Evolutionary conservation across 2,888 invertebrate genomes (phyloP).

Genomic region (Hyalella azteca): DNA sequence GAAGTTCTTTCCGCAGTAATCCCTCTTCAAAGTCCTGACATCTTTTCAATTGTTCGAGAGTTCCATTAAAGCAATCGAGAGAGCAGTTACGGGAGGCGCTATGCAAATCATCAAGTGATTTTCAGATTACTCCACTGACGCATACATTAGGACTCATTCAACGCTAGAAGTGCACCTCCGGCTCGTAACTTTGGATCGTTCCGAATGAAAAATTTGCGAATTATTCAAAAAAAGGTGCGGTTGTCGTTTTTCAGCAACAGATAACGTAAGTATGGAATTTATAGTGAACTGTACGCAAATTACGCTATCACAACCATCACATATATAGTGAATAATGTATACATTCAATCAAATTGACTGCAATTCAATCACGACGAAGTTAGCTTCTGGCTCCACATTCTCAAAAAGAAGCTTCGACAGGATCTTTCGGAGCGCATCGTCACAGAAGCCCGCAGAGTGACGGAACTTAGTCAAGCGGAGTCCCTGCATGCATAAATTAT

Average conservation of each 20-base stretch:
- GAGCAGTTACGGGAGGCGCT: conserved; percentile 17
- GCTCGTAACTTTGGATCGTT: too few relatives aligned
- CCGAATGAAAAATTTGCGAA: too few relatives aligned
- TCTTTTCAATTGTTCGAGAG: conserved; percentile 10
- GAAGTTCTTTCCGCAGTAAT: conserved; percentile 14
- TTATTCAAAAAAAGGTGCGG: too few relatives aligned
- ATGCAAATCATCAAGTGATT: conserved; percentile 14
- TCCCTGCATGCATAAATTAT: conserved; percentile 13
- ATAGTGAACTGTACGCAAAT: too few relatives aligned
- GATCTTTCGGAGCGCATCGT: not conserved
- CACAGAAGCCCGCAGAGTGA: conserved; percentile 3
- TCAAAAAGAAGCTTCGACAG: not conserved
- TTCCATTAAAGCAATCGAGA: conserved; percentile 18
- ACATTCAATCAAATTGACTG: too few relatives aligned
- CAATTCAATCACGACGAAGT: conserved; percentile 1
- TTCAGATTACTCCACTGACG: not conserved
- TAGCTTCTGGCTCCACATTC: not conserved
- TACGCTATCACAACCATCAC: too few relatives aligned
- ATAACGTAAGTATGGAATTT: too few relatives aligned
- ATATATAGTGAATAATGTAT: too few relatives aligned
- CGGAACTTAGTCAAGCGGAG: conserved; percentile 19
- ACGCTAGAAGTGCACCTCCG: too few relatives aligned
- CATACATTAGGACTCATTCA: not conserved
- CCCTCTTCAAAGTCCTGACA: conserved; percentile 17
- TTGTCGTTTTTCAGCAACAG: too few relatives aligned